Evolutionary conservation across 30 jellyfish, hydroid and myxozoan species (phyloP), one percentile per base, ranked within the genome.

Genomic region (Aurelia aurita): DNA sequence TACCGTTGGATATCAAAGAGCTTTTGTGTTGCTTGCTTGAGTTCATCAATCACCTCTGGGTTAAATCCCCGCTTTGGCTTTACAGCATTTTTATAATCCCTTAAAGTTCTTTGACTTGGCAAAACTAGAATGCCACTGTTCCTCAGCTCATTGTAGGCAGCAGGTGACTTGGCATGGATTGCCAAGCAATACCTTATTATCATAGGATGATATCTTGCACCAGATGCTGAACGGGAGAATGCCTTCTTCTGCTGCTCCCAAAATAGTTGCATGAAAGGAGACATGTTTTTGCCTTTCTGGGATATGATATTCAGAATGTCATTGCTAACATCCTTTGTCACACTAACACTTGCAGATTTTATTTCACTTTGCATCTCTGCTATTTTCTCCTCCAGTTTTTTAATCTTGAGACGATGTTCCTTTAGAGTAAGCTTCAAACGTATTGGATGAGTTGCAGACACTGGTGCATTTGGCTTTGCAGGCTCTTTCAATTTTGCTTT

Each of bases 171-270:
- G 3, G 82, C 34, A 21, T 22, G 49, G 15, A 68, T 12, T 31
- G 80, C 22, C 67, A 68, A 31, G 80, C 66, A 68, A 32, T 68
- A 68, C 80, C 80, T 68, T 23, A 68, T 68, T 68, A 68, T 21
- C 69, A 68, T 68, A 19, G 80, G 67, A 35, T 69, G 67, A 2
- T 69, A 69, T 28, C 77, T 28, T 18, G 82, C 82, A 16, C 82
- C 82, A 69, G 34, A 39, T 28, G 66, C 23, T 28, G 82, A 69
- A 1, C 55, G 3, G 5, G 34, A n/a, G 23, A 21, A 18, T 2
- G 45, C 34, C 43, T 69, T 26, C 67, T n/a, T 69, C 45, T 69
- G 82, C 26, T 69, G 55, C 29, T 69, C 66, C 67, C 82, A 69
- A 39, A 69, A 69, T 69, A 69, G 23, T 39, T 69, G 34, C 82